Evolutionary conservation across 2,113 vertebrate species (phyloP), one percentile per base, ranked within the genome.

Genomic region (Macroglossus sobrinus): DNA sequence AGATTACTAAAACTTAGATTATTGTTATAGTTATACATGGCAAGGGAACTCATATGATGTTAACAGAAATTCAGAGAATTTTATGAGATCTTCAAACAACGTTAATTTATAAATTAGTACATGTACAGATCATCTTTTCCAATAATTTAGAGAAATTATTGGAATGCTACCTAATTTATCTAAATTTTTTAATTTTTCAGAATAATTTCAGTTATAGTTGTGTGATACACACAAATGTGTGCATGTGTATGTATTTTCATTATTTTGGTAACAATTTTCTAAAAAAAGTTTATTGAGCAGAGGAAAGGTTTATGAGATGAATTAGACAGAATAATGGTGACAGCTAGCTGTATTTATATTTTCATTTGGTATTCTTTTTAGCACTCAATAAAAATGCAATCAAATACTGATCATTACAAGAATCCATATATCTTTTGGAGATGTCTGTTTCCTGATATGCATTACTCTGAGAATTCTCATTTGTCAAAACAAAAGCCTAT

Each of bases 41-140:
- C 98, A 98, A 98, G 78, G 90, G 84, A 96, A 90, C 95, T 96
- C 84, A 96, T 94, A 96, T 95, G 90, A 91, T 96, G 82, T 94
- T 97, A 93, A 98, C 50, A 98, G 87, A 90, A 91, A 98, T 98
- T 97, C 95, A 97, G 97, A 97, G 74, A 78, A 98, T 98, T 97
- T 97, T 87, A 68, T 97, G 84, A 96, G 88, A 97, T 84, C 30
- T 96, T 95, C 95, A 96, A 98, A 97, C 88, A 97, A 68, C 94
- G 16, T 97, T 97, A 97, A 84, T 57, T 69, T 92, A 74, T 91
- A 96, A 91, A 87, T 78, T 94, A 84, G 1, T 43, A 93, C 38
- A 95, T 95, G 90, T 87, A 84, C 71, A 93, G 6, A 57, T 63
- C 40, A 92, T 26, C 64, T 91, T 97, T 97, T 91, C 19, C 85